These are phyloP conservation scores for Nipponacmea schrenckii DNA, from an alignment of 2,888 invertebrate genomes.

Conservation along the genomic window DNA sequence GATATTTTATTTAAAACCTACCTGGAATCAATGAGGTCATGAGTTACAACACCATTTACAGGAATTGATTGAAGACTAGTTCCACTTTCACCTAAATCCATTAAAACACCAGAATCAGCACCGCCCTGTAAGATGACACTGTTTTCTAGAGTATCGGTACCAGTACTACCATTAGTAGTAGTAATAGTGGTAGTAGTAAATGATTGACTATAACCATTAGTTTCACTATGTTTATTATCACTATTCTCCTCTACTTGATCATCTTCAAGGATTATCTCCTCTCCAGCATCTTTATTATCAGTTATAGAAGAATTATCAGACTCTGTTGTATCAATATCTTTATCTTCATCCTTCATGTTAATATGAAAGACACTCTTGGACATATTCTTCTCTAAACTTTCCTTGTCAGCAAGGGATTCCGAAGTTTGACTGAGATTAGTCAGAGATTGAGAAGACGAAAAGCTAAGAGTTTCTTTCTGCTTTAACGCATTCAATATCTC, in stretches of 20 bases:
- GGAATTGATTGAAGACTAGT: slow-evolving; percentile 16
- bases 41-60: slow-evolving; percentile 13
- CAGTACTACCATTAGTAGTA: slow-evolving; percentile 8
- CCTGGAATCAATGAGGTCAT: slow-evolving; percentile 23
- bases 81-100: slow-evolving; percentile 19
- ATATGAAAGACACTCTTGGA: slow-evolving; percentile 23
- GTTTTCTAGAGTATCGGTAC: background rate
- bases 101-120: slow-evolving; percentile 18
- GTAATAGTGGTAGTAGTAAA: background rate
- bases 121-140: slow-evolving; percentile 11
- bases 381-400: slow-evolving; percentile 2
- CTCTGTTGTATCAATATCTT: slow-evolving; percentile 32
- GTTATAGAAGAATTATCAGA: background rate
- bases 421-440: slow-evolving; percentile 8
- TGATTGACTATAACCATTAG: background rate
- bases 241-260: background rate
- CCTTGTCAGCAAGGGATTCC: slow-evolving; percentile 6
- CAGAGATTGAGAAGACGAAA: slow-evolving; percentile 21
- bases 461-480: slow-evolving; percentile 20
- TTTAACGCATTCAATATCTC: slow-evolving; percentile 2
- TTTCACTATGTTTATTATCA: slow-evolving; percentile 4
- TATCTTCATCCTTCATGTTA: slow-evolving; percentile 27
- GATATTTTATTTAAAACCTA: background rate
- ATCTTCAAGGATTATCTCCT: background rate
- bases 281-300: background rate